These are phyloP conservation scores for Pterocles orientalis DNA, from an alignment of 2,113 vertebrate species.

Conservation along the genomic window DNA sequence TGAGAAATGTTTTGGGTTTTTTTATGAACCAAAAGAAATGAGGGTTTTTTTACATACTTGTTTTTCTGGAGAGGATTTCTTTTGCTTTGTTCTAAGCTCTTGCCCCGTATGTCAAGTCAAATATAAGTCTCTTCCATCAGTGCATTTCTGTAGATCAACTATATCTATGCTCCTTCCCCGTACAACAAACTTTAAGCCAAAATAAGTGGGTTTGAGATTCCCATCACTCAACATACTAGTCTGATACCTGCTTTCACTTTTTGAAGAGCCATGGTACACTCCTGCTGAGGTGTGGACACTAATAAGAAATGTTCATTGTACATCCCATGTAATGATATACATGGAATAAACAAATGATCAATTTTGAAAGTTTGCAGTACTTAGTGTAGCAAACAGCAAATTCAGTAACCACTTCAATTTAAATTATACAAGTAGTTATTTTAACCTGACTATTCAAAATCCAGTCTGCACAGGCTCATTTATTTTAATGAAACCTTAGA, in stretches of 20 bases:
- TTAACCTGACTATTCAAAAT: background rate
- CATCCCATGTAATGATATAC: background rate
- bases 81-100: conserved; percentile 41
- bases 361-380: background rate
- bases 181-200: background rate
- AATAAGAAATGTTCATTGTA: background rate
- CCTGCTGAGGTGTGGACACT: background rate
- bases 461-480: background rate
- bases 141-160: background rate
- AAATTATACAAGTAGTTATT: background rate
- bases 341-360: background rate
- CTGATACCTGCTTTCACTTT: background rate
- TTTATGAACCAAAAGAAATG: conserved; percentile 9
- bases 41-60: background rate
- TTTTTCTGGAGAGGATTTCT: conserved; percentile 27
- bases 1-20: background rate
- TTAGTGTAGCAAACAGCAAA: background rate
- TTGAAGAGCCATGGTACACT: background rate
- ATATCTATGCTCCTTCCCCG: background rate
- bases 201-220: background rate
- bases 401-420: background rate
- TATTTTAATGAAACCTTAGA: background rate
- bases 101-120: conserved; percentile 29
- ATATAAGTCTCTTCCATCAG: conserved; percentile 9
- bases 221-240: background rate